Percentiles rank a stretch among this genome's conserved stretches.
Conservation (phyloP, 2,888 invertebrate species). For the Lypha dubia region DNA sequence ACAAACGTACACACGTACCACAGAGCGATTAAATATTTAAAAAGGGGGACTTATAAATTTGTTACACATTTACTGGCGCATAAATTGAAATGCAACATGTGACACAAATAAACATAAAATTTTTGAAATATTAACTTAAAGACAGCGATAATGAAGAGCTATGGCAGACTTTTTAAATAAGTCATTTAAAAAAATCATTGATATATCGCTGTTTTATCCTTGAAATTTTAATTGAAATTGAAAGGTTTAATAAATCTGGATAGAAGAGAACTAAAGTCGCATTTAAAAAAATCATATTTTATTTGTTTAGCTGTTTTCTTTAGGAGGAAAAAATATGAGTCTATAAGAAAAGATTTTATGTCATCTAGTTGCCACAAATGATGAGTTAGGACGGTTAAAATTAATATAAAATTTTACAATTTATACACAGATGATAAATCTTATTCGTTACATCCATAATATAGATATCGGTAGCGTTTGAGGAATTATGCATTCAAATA, state of each 20-base stretch:
- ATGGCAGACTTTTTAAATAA: conserved; percentile 19
- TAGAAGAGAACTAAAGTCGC: not conserved
- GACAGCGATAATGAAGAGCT: not conserved
- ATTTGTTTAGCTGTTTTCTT: not conserved
- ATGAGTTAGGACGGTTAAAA: too few relatives aligned
- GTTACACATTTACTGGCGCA: conserved; percentile 51
- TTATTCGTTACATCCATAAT: too few relatives aligned
- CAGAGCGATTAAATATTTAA: conserved; percentile 44
- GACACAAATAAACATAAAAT: conserved; percentile 54
- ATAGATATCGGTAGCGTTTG: too few relatives aligned
- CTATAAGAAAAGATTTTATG: too few relatives aligned
- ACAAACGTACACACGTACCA: not conserved
- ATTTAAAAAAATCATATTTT: not conserved
- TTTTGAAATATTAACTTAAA: conserved; percentile 37
- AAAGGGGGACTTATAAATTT: conserved; percentile 42
- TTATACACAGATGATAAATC: too few relatives aligned
- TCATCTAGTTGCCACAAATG: too few relatives aligned
- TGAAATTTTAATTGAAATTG: conserved; percentile 41
- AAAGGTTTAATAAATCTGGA: conserved; percentile 23
- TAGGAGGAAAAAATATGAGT: not conserved
- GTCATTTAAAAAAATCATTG: conserved; percentile 36
- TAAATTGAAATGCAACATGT: conserved; percentile 37
- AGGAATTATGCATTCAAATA: too few relatives aligned
- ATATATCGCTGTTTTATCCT: conserved; percentile 24
- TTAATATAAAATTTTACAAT: too few relatives aligned